Conservation (phyloP, 2,888 invertebrate genomes). For the Hipparchia sbordonii region DNA sequence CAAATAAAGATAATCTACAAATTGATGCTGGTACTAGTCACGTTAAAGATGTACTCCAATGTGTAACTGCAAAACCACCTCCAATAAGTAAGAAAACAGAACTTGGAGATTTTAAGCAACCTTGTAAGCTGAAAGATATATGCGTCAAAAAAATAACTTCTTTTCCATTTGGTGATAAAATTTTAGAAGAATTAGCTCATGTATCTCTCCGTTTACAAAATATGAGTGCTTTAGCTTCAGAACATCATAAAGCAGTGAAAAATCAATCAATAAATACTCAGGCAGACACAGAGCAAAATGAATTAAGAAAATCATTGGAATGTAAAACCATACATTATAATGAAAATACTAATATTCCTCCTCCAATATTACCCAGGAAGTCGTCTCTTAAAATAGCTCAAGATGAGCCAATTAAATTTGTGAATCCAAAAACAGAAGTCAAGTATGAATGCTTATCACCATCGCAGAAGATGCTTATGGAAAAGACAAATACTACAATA, state of each 20-base stretch:
- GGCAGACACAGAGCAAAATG: not conserved
- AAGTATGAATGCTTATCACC: constrained; percentile 88
- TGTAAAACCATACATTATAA: constrained; percentile 41
- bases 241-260: constrained; percentile 11
- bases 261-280: not conserved
- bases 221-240: constrained; percentile 49
- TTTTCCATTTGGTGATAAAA: constrained; percentile 87
- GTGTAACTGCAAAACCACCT: constrained; percentile 50
- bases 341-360: constrained; percentile 56
- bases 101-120: constrained; percentile 47
- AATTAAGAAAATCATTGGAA: constrained; percentile 35
- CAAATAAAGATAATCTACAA: constrained; percentile 46
- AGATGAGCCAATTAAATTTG: constrained; percentile 74
- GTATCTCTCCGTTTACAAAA: constrained; percentile 82
- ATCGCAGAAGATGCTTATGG: constrained; percentile 85
- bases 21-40: constrained; percentile 53
- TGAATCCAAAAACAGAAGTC: constrained; percentile 84
- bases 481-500: constrained; percentile 78
- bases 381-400: constrained; percentile 71
- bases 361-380: constrained; percentile 71
- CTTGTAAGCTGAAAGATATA: constrained; percentile 83
- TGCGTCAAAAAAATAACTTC: constrained; percentile 85
- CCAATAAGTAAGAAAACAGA: not conserved
- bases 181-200: constrained; percentile 86
- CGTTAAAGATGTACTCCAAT: constrained; percentile 74